Conservation (phyloP, 2,113 vertebrate genomes). For the Passer montanus region DNA sequence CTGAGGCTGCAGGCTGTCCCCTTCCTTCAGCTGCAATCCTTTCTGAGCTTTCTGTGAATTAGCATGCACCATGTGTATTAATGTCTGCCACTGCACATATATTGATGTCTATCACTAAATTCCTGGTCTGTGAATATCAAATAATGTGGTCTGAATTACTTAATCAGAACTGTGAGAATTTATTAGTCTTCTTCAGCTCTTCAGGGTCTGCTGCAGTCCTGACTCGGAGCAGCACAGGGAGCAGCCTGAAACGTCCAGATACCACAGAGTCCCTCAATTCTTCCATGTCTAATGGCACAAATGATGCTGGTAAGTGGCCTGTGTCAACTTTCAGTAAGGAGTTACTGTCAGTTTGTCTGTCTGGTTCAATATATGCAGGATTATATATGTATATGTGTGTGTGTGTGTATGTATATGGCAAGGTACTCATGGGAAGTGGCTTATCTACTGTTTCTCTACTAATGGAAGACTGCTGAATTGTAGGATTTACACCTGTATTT, state of each 20-base stretch:
- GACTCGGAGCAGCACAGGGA: slow-evolving; percentile 82
- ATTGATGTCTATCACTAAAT: not conserved
- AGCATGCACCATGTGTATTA: not conserved
- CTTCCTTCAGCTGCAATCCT: not conserved
- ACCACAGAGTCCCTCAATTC: slow-evolving; percentile 95
- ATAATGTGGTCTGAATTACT: not conserved
- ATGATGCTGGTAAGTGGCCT: slow-evolving; percentile 84
- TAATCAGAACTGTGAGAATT: not conserved
- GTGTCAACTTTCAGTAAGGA: not conserved
- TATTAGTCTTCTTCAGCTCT: slow-evolving; percentile 69
- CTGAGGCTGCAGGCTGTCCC: not conserved
- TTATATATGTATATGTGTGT: no score
- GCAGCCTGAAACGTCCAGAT: slow-evolving; percentile 88
- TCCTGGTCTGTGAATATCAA: not conserved
- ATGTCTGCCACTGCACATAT: not conserved
- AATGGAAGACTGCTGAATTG: not conserved
- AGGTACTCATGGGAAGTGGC: not conserved
- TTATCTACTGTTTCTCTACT: not conserved
- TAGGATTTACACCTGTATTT: not conserved
- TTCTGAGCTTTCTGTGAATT: not conserved
- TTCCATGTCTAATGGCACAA: slow-evolving; percentile 96
- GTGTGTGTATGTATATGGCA: not conserved
- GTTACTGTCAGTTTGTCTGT: not conserved
- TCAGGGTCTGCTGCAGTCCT: slow-evolving; percentile 81
- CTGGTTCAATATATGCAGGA: not conserved